Evolutionary conservation across 2,113 vertebrate genomes (phyloP).

Genomic region (Malurus melanocephalus): DNA sequence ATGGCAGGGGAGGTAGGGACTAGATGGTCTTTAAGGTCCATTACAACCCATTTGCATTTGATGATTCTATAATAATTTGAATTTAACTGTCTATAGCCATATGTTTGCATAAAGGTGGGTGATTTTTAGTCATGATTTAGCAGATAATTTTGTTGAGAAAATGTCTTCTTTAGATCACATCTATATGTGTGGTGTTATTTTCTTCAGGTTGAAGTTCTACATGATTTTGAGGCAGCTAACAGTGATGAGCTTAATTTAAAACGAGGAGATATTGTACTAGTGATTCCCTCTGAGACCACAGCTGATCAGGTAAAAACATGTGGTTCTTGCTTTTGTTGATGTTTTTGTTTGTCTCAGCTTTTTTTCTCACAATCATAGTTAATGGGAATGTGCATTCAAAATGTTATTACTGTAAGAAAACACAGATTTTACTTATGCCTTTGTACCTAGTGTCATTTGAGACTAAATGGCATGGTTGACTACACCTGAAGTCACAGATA

Average conservation of each 20-base stretch:
- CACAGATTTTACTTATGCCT: neutral
- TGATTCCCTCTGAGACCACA: constrained; percentile 82
- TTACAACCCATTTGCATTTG: neutral
- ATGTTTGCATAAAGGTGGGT: neutral
- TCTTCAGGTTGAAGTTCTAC: constrained; percentile 87
- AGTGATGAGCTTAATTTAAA: constrained; percentile 89
- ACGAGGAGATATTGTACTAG: constrained; percentile 87
- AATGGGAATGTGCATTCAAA: neutral
- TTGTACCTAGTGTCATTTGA: neutral
- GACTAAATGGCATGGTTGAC: neutral
- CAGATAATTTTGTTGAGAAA: neutral
- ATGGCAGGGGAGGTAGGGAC: neutral
- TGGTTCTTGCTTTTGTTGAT: neutral
- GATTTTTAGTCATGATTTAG: neutral
- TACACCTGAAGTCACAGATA: neutral
- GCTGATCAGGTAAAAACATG: constrained; percentile 87
- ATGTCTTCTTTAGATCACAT: neutral
- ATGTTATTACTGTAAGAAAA: neutral
- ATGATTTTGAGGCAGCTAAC: constrained; percentile 95
- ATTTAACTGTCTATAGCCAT: neutral
- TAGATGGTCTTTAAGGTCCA: neutral
- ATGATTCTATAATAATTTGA: neutral
- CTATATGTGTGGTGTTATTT: neutral
- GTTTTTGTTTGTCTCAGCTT: neutral
- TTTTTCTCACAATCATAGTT: neutral